These are phyloP conservation scores for Rhyzopertha dominica DNA, from an alignment of 1,140 invertebrate genomes.

Conservation along the genomic window DNA sequence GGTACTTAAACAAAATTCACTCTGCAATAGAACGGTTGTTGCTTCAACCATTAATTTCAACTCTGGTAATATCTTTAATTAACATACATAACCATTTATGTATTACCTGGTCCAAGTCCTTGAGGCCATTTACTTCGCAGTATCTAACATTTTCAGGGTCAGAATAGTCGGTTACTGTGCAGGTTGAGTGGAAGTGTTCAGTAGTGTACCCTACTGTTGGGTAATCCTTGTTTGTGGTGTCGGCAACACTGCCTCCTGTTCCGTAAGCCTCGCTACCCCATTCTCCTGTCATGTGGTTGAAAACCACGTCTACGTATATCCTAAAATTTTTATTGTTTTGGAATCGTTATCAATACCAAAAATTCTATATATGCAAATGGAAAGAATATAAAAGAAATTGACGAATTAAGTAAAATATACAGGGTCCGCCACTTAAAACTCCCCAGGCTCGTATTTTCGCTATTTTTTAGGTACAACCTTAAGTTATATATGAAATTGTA, in stretches of 20 bases:
- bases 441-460: no score
- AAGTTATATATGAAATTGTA: no score
- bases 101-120: constrained; percentile 63
- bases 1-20: no score
- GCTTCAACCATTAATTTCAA: no score
- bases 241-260: constrained; percentile 54
- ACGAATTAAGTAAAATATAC: no score
- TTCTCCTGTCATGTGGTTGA: constrained; percentile 80
- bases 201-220: constrained; percentile 55
- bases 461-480: no score
- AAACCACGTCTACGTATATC: constrained; percentile 76
- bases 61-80: not conserved
- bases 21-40: no score
- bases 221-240: constrained; percentile 48
- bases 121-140: constrained; percentile 58
- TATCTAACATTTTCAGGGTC: constrained; percentile 58
- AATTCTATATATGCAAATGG: no score
- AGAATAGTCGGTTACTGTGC: constrained; percentile 52
- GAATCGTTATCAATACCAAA: no score
- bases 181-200: constrained; percentile 52
- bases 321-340: constrained; percentile 46
- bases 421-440: no score
- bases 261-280: constrained; percentile 48
- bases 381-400: no score
- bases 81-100: not conserved